Percentiles rank a stretch among this genome's conserved stretches.
Conservation (phyloP, 2,888 invertebrate species). For the Nipponacmea schrenckii region DNA sequence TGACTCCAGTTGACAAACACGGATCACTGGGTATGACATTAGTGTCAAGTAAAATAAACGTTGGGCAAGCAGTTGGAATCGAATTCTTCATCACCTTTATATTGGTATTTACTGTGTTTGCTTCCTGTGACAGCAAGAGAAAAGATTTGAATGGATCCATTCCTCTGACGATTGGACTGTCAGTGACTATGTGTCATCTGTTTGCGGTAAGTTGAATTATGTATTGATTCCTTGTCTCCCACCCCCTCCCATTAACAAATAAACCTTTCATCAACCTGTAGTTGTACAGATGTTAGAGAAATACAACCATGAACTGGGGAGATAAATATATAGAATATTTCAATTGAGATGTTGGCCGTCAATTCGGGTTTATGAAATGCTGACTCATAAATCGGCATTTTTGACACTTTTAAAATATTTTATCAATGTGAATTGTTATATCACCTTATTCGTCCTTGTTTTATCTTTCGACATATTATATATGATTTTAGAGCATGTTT, state of each 20-base stretch:
- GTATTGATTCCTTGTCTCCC: not conserved
- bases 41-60: conserved; percentile 58
- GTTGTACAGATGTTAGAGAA: no score
- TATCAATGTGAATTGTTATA: no score
- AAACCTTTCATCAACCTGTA: no score
- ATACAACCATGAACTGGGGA: no score
- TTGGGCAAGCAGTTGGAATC: conserved; percentile 82
- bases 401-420: no score
- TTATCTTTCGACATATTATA: no score
- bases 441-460: no score
- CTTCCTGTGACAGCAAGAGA: conserved; percentile 82
- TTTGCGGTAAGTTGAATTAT: conserved; percentile 78
- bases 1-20: conserved; percentile 42
- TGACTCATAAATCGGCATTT: no score
- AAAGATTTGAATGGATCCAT: conserved; percentile 86
- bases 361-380: no score
- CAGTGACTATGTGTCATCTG: conserved; percentile 88
- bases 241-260: not conserved
- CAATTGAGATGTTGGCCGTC: no score
- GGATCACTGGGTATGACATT: conserved; percentile 43
- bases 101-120: conserved; percentile 85
- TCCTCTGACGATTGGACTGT: conserved; percentile 83
- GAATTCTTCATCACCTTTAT: conserved; percentile 89
- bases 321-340: no score
- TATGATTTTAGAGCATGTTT: no score